These are phyloP conservation scores for Nomada lathburiana DNA, from an alignment of 2,888 invertebrate genomes.

Conservation along the genomic window DNA sequence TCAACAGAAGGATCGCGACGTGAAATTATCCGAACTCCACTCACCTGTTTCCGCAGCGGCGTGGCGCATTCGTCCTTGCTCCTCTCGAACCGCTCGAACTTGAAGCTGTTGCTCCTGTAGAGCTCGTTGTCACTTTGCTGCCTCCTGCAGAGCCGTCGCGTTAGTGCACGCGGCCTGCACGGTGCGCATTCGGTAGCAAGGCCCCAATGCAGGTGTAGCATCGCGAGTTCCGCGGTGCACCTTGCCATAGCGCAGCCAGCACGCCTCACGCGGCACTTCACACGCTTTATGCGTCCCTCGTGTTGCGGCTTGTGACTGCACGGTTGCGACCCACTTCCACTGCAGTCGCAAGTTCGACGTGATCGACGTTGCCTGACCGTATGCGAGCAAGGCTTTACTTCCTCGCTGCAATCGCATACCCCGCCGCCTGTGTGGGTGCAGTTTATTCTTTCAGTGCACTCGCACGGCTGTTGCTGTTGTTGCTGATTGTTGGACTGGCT, in stretches of 20 bases:
- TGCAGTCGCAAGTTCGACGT: conserved; percentile 76
- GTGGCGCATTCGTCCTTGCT: conserved; percentile 88
- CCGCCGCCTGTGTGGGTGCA: conserved; percentile 63
- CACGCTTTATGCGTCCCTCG: conserved; percentile 81
- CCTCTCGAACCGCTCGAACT: conserved; percentile 93
- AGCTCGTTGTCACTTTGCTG: conserved; percentile 92
- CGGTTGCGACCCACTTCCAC: conserved; percentile 74
- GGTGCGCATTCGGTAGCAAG: conserved; percentile 86
- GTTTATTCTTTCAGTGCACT: conserved; percentile 63
- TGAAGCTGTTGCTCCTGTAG: conserved; percentile 94
- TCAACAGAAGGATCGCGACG: no score
- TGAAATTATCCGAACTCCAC: neutral
- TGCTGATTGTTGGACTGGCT: conserved; percentile 43
- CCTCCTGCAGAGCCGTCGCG: conserved; percentile 90
- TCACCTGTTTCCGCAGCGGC: conserved; percentile 89
- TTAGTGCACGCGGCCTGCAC: conserved; percentile 87
- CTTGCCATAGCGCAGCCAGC: conserved; percentile 82
- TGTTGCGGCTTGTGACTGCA: conserved; percentile 77
- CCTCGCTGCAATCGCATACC: conserved; percentile 74
- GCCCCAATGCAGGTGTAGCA: conserved; percentile 86
- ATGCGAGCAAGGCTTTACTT: conserved; percentile 78
- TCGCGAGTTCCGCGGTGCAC: conserved; percentile 82
- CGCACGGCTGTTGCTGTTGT: conserved; percentile 61
- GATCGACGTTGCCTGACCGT: conserved; percentile 75
- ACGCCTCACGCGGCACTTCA: conserved; percentile 81